Evolutionary conservation across 2,888 invertebrate species (phyloP).

Genomic region (Drosophila cognata): DNA sequence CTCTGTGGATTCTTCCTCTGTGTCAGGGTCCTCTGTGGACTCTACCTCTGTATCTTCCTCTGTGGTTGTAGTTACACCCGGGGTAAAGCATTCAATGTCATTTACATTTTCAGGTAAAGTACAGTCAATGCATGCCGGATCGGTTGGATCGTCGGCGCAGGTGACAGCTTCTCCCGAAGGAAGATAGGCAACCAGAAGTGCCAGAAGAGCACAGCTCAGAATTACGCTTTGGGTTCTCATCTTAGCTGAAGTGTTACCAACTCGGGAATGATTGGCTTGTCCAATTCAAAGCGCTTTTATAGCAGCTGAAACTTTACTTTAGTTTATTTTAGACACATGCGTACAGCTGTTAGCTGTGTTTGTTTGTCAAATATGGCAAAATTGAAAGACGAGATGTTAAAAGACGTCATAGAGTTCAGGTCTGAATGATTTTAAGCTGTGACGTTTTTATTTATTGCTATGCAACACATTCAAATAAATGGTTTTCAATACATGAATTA

Average conservation of each 20-base stretch:
- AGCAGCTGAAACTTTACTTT: neutral
- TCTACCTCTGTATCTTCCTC: neutral
- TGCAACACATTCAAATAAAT: neutral
- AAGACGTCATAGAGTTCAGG: conserved; percentile 6
- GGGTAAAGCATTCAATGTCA: too few species aligned
- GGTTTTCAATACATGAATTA: neutral
- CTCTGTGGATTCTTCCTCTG: too few species aligned
- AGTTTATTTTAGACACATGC: neutral
- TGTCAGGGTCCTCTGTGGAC: neutral
- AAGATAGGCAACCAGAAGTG: conserved; percentile 13
- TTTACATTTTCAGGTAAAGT: neutral
- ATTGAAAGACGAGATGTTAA: too few species aligned
- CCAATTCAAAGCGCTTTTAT: conserved; percentile 17
- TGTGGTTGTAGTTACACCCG: too few species aligned
- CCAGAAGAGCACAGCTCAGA: conserved; percentile 31
- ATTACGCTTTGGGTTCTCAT: conserved; percentile 12
- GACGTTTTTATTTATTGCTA: neutral
- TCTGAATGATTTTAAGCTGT: neutral
- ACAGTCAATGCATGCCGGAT: conserved; percentile 20
- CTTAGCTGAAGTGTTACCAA: neutral
- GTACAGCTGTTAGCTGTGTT: conserved; percentile 17
- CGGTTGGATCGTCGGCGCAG: conserved; percentile 8
- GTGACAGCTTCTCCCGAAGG: conserved; percentile 23
- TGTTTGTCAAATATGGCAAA: conserved; percentile 3
- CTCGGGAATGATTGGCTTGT: neutral